Conservation (phyloP, 2,888 invertebrate genomes). For the Yponomeuta cagnagella region DNA sequence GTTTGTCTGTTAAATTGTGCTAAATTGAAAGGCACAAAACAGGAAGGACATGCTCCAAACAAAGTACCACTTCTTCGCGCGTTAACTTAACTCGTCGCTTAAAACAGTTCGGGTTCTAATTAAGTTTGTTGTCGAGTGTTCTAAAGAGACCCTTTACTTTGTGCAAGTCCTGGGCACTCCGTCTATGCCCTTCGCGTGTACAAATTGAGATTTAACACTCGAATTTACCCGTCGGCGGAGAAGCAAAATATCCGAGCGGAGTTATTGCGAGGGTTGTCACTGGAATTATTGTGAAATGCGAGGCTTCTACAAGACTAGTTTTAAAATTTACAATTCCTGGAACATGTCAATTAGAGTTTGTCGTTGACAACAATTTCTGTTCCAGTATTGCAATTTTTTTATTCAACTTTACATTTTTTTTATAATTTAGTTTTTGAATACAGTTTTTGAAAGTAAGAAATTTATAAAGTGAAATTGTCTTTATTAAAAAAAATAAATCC, state of each 20-base stretch:
- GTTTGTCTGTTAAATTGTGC: too few species aligned
- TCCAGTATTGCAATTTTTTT: too few species aligned
- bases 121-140: conserved; percentile 19
- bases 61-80: neutral
- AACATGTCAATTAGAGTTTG: too few species aligned
- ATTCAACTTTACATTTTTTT: too few species aligned
- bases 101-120: conserved; percentile 17
- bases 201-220: conserved; percentile 31
- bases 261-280: neutral
- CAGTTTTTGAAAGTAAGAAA: too few species aligned
- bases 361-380: too few species aligned
- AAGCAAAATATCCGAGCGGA: conserved; percentile 18
- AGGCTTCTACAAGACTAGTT: neutral
- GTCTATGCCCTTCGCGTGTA: conserved; percentile 20
- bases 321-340: neutral
- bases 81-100: neutral
- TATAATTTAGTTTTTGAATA: too few species aligned
- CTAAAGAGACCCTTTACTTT: conserved; percentile 19
- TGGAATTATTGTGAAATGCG: neutral
- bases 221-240: conserved; percentile 20
- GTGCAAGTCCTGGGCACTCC: conserved; percentile 16
- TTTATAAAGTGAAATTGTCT: too few species aligned
- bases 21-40: too few species aligned
- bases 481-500: too few species aligned
- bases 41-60: neutral